phyloP scores from a whole-genome alignment of 2,797 vertebrate genomes.

The Phyllotis vaccarum region DNA sequence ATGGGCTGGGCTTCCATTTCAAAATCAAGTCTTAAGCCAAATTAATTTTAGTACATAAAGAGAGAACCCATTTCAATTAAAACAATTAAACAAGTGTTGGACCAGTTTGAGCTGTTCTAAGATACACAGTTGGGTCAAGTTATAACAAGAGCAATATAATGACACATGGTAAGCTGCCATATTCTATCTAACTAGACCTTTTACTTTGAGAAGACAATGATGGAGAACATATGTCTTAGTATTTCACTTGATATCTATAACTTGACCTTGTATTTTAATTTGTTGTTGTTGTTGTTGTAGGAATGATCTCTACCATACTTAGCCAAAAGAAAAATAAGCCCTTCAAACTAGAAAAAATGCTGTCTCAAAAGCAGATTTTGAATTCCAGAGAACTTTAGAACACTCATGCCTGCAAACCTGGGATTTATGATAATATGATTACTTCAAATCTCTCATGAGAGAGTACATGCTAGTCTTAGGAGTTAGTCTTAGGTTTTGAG shows the following conservation, averaged over 20 bases:
- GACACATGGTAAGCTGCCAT: slow-evolving; percentile 48
- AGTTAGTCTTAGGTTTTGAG: slow-evolving; percentile 7
- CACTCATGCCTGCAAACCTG: background rate
- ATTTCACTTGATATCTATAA: slow-evolving; percentile 50
- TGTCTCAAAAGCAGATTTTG: slow-evolving; percentile 15
- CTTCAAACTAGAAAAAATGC: slow-evolving; percentile 47
- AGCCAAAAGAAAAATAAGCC: slow-evolving; percentile 43
- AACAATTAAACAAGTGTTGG: slow-evolving; percentile 67
- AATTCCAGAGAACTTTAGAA: slow-evolving; percentile 54
- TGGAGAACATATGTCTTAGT: slow-evolving; percentile 18
- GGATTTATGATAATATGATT: background rate
- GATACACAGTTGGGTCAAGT: slow-evolving; percentile 68
- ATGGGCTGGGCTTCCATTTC: slow-evolving; percentile 65
- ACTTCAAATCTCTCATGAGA: background rate
- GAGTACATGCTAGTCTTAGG: background rate
- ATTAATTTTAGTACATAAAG: slow-evolving; percentile 68
- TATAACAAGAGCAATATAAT: slow-evolving; percentile 62
- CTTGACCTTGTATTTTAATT: slow-evolving; percentile 57
- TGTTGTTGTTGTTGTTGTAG: slow-evolving; percentile 18
- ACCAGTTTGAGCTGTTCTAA: slow-evolving; percentile 69
- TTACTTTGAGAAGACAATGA: slow-evolving; percentile 30
- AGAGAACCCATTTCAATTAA: slow-evolving; percentile 72
- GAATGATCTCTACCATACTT: slow-evolving; percentile 31
- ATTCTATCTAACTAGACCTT: slow-evolving; percentile 50
- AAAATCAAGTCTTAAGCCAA: slow-evolving; percentile 51